phyloP scores from a whole-genome alignment of 2,797 vertebrate genomes.

The Picus viridis region DNA sequence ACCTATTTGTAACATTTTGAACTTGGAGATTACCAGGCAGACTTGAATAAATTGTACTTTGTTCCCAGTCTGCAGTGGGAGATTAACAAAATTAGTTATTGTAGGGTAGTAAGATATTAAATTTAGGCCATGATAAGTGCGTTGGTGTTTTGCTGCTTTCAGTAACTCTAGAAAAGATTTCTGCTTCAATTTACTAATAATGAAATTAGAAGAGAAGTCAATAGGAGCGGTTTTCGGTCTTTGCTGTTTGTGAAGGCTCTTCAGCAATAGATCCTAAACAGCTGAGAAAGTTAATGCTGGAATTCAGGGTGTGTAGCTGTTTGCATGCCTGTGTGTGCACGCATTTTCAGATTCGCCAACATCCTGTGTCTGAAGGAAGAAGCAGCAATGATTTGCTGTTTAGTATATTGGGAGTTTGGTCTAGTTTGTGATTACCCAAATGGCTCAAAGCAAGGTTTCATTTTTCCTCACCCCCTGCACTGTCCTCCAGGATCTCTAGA shows the following conservation, averaged over 20 bases:
- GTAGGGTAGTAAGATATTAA: neutral
- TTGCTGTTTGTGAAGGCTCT: neutral
- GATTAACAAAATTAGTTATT: neutral
- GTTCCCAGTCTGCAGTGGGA: neutral
- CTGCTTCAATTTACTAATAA: no score
- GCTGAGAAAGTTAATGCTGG: neutral
- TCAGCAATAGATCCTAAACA: neutral
- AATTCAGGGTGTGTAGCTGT: neutral
- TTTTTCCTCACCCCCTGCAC: neutral
- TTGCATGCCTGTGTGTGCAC: neutral
- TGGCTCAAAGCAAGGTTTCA: neutral
- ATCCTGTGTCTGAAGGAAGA: neutral
- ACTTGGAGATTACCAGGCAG: neutral
- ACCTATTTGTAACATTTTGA: slow-evolving; percentile 24
- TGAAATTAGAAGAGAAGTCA: no score
- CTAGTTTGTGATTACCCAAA: neutral
- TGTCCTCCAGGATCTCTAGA: neutral
- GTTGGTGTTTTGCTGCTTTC: neutral
- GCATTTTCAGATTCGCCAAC: neutral
- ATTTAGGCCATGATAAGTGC: neutral
- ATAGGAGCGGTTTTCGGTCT: neutral
- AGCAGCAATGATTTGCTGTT: neutral
- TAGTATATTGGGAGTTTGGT: neutral
- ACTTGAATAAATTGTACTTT: neutral
- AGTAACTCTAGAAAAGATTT: neutral